These are phyloP conservation scores for Perca flavescens DNA, from an alignment of 2,113 vertebrate species.

Conservation along the genomic window DNA sequence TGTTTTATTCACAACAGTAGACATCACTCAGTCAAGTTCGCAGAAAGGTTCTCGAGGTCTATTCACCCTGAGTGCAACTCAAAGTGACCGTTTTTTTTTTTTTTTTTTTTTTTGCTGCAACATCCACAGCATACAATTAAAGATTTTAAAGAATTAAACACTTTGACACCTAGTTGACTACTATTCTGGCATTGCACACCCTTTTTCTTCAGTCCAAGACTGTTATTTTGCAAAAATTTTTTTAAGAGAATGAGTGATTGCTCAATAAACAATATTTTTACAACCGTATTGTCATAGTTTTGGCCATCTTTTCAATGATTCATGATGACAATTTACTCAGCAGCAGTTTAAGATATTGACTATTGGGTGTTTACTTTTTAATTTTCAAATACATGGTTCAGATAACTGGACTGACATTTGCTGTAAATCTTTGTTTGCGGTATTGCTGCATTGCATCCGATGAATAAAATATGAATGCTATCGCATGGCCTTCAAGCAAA, in stretches of 20 bases:
- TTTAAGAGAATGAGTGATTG: background rate
- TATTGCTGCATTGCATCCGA: background rate
- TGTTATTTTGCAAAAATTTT: slow-evolving; percentile 16
- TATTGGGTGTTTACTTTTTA: background rate
- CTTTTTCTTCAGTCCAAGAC: slow-evolving; percentile 5
- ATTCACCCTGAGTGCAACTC: slow-evolving; percentile 15
- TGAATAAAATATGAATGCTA: background rate
- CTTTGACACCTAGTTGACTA: slow-evolving; percentile 36
- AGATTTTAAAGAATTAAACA: slow-evolving; percentile 42
- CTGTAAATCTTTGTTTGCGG: slow-evolving; percentile 11
- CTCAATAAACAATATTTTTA: background rate
- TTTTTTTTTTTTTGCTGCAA: slow-evolving; percentile 46
- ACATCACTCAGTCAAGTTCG: slow-evolving; percentile 63
- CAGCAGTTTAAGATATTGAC: background rate
- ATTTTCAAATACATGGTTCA: slow-evolving; percentile 11
- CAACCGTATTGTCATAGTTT: background rate
- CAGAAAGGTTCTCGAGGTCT: slow-evolving; percentile 55
- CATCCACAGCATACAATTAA: slow-evolving; percentile 51
- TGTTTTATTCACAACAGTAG: slow-evolving; percentile 64
- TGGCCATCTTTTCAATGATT: background rate
- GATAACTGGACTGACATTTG: slow-evolving; percentile 3
- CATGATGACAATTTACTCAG: background rate
- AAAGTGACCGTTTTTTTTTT: slow-evolving; percentile 44
- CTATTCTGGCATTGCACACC: slow-evolving; percentile 40
- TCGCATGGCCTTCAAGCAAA: background rate